These are phyloP conservation scores for Drosophila ezoana DNA, from an alignment of 2,888 invertebrate species.

Conservation along the genomic window DNA sequence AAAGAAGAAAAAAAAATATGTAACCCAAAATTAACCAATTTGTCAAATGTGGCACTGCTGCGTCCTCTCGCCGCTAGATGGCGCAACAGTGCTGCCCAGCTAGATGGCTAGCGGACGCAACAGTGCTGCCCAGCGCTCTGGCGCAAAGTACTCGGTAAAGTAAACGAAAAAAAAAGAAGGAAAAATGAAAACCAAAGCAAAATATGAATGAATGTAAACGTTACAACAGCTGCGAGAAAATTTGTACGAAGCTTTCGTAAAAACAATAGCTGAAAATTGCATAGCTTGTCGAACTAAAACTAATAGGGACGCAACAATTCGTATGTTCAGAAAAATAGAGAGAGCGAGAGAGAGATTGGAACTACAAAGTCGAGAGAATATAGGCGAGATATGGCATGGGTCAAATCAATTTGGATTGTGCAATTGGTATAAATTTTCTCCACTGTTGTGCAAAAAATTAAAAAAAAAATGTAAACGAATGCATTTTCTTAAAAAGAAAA, in stretches of 20 bases:
- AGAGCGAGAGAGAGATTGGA: slow-evolving; percentile 26
- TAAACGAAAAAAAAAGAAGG: slow-evolving; percentile 15
- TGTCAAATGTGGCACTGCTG: slow-evolving; percentile 11
- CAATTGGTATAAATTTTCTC: slow-evolving; percentile 81
- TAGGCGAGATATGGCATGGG: slow-evolving; percentile 4
- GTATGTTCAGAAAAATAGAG: slow-evolving; percentile 27
- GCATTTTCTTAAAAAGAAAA: slow-evolving; percentile 66
- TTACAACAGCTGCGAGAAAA: slow-evolving; percentile 76
- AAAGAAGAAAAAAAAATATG: slow-evolving; percentile 16
- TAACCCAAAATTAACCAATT: slow-evolving; percentile 21
- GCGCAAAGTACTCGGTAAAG: slow-evolving; percentile 26
- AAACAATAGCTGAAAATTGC: slow-evolving; percentile 65
- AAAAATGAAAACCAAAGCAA: slow-evolving; percentile 8
- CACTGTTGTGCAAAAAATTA: slow-evolving; percentile 64
- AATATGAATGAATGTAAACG: background rate
- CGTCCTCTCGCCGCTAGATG: slow-evolving; percentile 6
- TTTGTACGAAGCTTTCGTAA: slow-evolving; percentile 59
- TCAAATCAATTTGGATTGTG: slow-evolving; percentile 65
- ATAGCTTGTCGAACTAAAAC: slow-evolving; percentile 60
- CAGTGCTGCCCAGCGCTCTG: slow-evolving; percentile 11
- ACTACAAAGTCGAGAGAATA: slow-evolving; percentile 38
- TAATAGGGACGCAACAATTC: slow-evolving; percentile 67
- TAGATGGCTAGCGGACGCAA: background rate
- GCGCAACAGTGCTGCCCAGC: slow-evolving; percentile 12
- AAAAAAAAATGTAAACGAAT: slow-evolving; percentile 64